These are phyloP conservation scores for Notodonta ziczac DNA, from an alignment of 2,888 invertebrate species.

Conservation along the genomic window DNA sequence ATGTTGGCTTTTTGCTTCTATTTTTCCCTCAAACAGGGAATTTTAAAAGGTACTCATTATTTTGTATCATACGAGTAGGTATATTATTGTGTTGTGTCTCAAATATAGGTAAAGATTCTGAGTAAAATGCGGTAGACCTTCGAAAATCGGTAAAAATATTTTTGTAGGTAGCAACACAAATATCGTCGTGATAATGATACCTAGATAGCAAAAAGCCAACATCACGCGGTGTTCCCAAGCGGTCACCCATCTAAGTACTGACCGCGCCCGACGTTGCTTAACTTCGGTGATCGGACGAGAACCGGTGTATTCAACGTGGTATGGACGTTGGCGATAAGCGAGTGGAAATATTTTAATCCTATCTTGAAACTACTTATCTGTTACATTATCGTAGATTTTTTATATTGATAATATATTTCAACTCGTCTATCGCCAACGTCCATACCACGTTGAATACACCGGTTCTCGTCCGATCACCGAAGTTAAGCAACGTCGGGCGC, in stretches of 20 bases:
- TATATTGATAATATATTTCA: too few relatives aligned
- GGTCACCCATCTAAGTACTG: conserved; percentile 82
- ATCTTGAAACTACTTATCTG: too few relatives aligned
- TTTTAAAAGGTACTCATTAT: too few relatives aligned
- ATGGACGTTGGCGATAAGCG: conserved; percentile 58
- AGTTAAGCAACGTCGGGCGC: conserved; percentile 65
- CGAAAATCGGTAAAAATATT: too few relatives aligned
- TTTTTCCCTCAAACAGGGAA: background rate
- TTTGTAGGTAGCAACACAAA: too few relatives aligned
- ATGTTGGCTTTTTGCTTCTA: conserved; percentile 59
- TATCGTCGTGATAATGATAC: too few relatives aligned
- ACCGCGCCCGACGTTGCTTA: conserved; percentile 80
- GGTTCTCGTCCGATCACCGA: conserved; percentile 45
- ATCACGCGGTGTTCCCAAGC: conserved; percentile 75
- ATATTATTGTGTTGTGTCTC: too few relatives aligned
- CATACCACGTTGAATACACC: conserved; percentile 74
- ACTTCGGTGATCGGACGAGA: conserved; percentile 82
- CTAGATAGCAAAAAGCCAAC: conserved; percentile 57
- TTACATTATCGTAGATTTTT: too few relatives aligned
- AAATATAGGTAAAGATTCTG: too few relatives aligned
- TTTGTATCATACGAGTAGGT: too few relatives aligned
- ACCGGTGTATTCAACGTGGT: conserved; percentile 78
- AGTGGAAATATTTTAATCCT: too few relatives aligned
- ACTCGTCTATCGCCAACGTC: conserved; percentile 40
- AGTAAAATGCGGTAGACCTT: too few relatives aligned